Base-by-base conservation (phyloP, 2,797 vertebrate genomes). In the Odontamblyopus rebecca region DNA sequence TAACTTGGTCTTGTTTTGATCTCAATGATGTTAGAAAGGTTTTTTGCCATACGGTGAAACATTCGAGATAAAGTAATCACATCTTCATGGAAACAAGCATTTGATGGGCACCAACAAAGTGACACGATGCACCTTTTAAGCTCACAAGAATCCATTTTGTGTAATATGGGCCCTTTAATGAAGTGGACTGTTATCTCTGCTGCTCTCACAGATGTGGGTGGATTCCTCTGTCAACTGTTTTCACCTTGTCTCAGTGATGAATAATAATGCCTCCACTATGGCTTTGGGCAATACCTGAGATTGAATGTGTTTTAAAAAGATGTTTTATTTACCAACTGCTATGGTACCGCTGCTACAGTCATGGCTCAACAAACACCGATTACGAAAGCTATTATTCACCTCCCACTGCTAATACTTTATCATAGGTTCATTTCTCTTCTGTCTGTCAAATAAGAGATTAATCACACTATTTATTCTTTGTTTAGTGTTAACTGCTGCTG, bases 181-280 rank as follows among this genome's bases (percentile, higher is more conserved):
- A 85, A 78, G 51, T 59, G 29, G 57, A 65, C 62, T 69, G 65
- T 85, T 86, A 77, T 86, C 77, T 61, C 69, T 56, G 65, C 62
- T 71, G 48, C 69, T 76, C 69, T 79, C 61, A 27, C 59, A 4
- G 23, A 57, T 69, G 56, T 77, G 71, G 70, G 11, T 66, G 68
- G 62, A 76, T 70, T 78, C 61, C 74, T 68, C 71, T 41, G 65
- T 65, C 68, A 75, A 77, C 69, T 6, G 18, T 71, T 67, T 74
- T 60, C 64, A 69, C 71, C 62, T 73, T 62, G 69, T 66, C 61
- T 77, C 79, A 74, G 81, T 74, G 72, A 64, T 67, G 70, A 76
- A 81, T 68, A 81, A 73, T 79, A 76, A 72, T 12, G 64, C 29
- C 23, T 13, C 68, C 73, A 67, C 70, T 67, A 29, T 32, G 61